phyloP scores from a whole-genome alignment of 2,888 invertebrate genomes.

The Clepsis dumicolana region DNA sequence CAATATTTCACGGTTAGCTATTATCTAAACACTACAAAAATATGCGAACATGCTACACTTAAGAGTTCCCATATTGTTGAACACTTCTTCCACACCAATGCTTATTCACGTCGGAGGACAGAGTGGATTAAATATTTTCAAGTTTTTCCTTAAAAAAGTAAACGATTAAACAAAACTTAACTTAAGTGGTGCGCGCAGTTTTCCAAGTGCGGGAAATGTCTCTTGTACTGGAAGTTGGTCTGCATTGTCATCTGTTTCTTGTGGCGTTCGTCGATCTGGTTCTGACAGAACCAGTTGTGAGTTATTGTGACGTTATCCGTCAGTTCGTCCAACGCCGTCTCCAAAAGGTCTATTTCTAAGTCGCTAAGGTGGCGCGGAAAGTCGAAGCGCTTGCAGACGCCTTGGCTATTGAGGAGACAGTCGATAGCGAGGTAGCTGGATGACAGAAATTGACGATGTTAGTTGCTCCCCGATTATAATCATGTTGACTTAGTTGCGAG shows the following conservation, averaged over 20 bases:
- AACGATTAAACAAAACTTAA: no score
- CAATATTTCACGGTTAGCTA: conserved; percentile 6
- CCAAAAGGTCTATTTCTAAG: conserved; percentile 58
- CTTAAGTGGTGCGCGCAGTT: conserved; percentile 48
- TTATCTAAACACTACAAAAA: not conserved
- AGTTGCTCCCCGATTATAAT: not conserved
- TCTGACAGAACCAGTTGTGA: conserved; percentile 55
- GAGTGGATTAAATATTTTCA: not conserved
- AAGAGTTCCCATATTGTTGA: not conserved
- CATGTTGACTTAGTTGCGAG: not conserved
- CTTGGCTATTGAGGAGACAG: conserved; percentile 60
- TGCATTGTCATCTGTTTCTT: conserved; percentile 49
- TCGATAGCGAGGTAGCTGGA: conserved; percentile 64
- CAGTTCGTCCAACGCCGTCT: conserved; percentile 53
- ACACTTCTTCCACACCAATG: conserved; percentile 1
- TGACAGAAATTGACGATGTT: conserved; percentile 31
- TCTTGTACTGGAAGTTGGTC: conserved; percentile 53
- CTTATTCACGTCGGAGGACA: not conserved
- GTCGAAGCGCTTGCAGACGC: conserved; percentile 63
- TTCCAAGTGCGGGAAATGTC: conserved; percentile 50
- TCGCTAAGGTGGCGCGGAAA: conserved; percentile 58
- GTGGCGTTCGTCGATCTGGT: conserved; percentile 41
- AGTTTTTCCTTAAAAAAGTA: not conserved
- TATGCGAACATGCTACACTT: not conserved
- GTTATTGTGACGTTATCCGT: conserved; percentile 54